A percentile compares a stretch with the other conserved stretches of the same genome.
phyloP scores from a whole-genome alignment of 2,888 invertebrate genomes.

The Invenusta paracnida region DNA sequence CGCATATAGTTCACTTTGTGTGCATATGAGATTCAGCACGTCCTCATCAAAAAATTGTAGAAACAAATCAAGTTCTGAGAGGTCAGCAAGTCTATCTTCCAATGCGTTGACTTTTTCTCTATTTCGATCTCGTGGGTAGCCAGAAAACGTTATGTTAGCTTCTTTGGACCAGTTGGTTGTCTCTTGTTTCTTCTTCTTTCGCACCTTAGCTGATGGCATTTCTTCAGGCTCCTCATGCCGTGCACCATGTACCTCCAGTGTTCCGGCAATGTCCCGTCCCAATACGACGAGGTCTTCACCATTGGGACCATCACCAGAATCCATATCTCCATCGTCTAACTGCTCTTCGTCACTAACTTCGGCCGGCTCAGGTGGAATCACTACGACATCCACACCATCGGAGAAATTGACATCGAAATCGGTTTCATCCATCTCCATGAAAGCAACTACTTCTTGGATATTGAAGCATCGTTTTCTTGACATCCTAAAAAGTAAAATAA shows the following conservation, averaged over 20 bases:
- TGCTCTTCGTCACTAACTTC: neutral
- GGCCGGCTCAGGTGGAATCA: neutral
- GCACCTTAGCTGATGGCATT: neutral
- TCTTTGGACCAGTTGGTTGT: neutral
- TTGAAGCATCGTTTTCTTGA: too few species aligned
- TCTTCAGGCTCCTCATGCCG: neutral
- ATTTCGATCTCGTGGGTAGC: neutral
- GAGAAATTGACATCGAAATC: neutral
- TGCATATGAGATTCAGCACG: neutral
- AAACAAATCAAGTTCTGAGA: neutral
- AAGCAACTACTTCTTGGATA: conserved; percentile 4
- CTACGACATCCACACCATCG: neutral
- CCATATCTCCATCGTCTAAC: neutral
- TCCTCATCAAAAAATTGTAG: neutral
- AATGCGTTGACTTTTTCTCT: neutral
- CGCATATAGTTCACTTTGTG: neutral
- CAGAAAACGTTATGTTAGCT: neutral
- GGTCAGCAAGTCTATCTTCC: neutral
- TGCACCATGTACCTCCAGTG: neutral
- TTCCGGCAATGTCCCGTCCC: neutral
- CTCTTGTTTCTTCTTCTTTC: neutral
- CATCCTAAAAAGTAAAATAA: too few species aligned
- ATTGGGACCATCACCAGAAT: neutral
- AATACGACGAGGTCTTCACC: neutral
- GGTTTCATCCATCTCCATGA: neutral